Percentiles rank a stretch among this genome's conserved stretches.
Conservation (phyloP, 2,797 vertebrate species). For the Danio choprae region DNA sequence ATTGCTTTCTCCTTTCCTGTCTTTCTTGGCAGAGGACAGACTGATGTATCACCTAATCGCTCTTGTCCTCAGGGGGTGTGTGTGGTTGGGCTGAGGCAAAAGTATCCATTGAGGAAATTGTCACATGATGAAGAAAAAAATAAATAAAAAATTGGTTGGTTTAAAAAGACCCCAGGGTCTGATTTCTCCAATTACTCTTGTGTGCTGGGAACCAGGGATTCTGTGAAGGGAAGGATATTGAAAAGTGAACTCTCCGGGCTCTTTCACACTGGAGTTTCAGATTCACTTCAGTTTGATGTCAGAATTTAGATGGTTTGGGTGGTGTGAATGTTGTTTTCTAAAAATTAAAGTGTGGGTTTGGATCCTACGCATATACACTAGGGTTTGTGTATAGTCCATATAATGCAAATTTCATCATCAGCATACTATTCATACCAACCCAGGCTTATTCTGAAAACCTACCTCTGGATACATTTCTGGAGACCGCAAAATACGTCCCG, state of each 20-base stretch:
- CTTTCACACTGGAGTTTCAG: neutral
- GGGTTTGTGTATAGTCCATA: too few relatives aligned
- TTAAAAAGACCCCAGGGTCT: constrained; percentile 44
- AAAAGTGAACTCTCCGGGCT: neutral
- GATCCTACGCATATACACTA: too few relatives aligned
- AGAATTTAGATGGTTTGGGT: neutral
- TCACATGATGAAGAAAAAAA: neutral
- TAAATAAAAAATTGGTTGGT: neutral
- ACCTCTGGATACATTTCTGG: too few relatives aligned
- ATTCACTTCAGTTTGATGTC: neutral
- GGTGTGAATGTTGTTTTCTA: neutral
- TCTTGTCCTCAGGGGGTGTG: constrained; percentile 33
- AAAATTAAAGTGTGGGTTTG: too few relatives aligned
- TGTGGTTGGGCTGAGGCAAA: constrained; percentile 22
- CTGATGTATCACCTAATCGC: constrained; percentile 53
- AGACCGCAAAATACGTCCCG: too few relatives aligned
- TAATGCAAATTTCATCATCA: too few relatives aligned
- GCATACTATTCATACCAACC: too few relatives aligned
- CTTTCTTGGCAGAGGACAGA: constrained; percentile 34
- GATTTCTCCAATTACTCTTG: constrained; percentile 72
- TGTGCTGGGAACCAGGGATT: constrained; percentile 55
- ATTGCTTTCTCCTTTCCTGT: constrained; percentile 10
- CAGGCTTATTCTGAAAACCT: too few relatives aligned
- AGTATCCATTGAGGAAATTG: constrained; percentile 42
- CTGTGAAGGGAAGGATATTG: neutral